phyloP scores from a whole-genome alignment of 2,888 invertebrate species.

The Drosophila eohydei region DNA sequence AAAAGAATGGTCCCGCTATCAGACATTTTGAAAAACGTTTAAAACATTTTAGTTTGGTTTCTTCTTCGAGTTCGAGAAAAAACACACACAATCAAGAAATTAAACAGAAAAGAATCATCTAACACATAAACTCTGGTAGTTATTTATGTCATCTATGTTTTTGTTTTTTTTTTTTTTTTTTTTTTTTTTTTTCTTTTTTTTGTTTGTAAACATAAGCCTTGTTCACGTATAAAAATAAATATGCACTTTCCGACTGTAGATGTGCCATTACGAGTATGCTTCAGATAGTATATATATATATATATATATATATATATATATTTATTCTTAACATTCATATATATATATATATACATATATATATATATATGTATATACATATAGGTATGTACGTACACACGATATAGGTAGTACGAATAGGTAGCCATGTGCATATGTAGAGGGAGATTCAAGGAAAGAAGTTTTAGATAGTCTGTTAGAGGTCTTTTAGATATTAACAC shows the following conservation, averaged over 20 bases:
- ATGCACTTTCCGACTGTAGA: conserved; percentile 49
- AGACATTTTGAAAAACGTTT: conserved; percentile 85
- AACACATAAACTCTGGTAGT: conserved; percentile 49
- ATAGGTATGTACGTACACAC: conserved; percentile 12
- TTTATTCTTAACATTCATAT: conserved; percentile 37
- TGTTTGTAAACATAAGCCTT: conserved; percentile 24
- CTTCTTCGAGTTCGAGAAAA: conserved; percentile 66
- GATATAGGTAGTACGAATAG: conserved; percentile 47
- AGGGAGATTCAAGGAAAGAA: conserved; percentile 52
- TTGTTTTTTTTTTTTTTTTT: conserved; percentile 6
- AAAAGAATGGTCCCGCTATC: conserved; percentile 86
- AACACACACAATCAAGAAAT: conserved; percentile 49
- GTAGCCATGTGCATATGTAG: conserved; percentile 71
- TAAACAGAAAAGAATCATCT: conserved; percentile 56
- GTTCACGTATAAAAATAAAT: conserved; percentile 77
- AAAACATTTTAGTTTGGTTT: conserved; percentile 80
- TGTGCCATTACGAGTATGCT: conserved; percentile 19
- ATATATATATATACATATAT: conserved; percentile 18
- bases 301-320: conserved; percentile 37
- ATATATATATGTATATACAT: conserved; percentile 18
- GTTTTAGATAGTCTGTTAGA: conserved; percentile 69
- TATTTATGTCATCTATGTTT: conserved; percentile 19
- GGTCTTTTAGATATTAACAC: conserved; percentile 66
- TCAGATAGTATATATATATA: conserved; percentile 39
- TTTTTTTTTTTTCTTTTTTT: not conserved